Evolutionary conservation across 2,113 vertebrate species (phyloP).

Genomic region (Pleuronectes platessa): DNA sequence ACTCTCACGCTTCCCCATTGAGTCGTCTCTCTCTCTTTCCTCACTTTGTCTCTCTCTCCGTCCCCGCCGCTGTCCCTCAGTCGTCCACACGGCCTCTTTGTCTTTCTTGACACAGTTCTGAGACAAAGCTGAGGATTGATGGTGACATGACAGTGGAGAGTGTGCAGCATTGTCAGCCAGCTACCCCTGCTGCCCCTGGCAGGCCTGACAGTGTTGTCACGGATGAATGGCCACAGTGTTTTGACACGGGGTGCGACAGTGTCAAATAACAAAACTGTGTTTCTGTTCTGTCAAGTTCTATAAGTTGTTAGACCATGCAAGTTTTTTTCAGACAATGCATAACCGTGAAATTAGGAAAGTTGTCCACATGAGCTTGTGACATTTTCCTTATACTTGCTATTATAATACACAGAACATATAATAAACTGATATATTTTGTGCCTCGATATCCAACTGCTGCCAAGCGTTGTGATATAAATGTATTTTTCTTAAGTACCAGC

Average conservation of each 20-base stretch:
- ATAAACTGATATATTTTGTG: slow-evolving; percentile 4
- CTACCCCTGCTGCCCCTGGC: slow-evolving; percentile 69
- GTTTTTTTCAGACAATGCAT: slow-evolving; percentile 31
- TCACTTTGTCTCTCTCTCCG: slow-evolving; percentile 29
- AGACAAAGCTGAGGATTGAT: slow-evolving; percentile 68
- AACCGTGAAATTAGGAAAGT: slow-evolving; percentile 19
- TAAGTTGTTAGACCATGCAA: slow-evolving; percentile 30
- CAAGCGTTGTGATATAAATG: slow-evolving; percentile 43
- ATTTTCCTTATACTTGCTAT: background rate
- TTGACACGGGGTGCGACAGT: slow-evolving; percentile 62
- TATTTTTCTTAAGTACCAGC: slow-evolving; percentile 39
- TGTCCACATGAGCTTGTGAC: background rate
- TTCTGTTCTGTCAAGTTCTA: slow-evolving; percentile 49
- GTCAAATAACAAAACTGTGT: slow-evolving; percentile 66
- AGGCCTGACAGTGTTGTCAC: slow-evolving; percentile 67
- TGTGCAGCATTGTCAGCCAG: slow-evolving; percentile 61
- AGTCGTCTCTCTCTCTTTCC: slow-evolving; percentile 2
- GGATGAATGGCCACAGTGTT: slow-evolving; percentile 72
- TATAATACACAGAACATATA: slow-evolving; percentile 5
- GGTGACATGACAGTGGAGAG: slow-evolving; percentile 66
- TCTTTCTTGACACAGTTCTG: slow-evolving; percentile 54
- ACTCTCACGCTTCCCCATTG: background rate
- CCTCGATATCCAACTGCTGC: slow-evolving; percentile 17
- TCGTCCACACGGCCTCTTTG: slow-evolving; percentile 29
- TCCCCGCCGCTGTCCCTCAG: slow-evolving; percentile 39